These are phyloP conservation scores for Saccostrea glomerata DNA, from an alignment of 1,140 invertebrate genomes.

Conservation along the genomic window DNA sequence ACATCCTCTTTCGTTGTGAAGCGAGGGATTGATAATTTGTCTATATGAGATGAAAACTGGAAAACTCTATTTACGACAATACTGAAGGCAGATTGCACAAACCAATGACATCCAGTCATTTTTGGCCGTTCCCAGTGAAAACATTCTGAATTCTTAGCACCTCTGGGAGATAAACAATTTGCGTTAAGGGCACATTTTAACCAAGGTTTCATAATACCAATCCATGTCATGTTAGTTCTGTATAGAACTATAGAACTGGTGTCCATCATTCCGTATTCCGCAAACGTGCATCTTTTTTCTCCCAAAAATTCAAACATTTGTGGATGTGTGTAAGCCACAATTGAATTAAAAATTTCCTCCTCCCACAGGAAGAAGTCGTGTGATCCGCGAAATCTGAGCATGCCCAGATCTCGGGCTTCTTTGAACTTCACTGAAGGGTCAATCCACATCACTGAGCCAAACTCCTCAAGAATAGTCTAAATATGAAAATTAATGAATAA, in stretches of 20 bases:
- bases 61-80: conserved; percentile 69
- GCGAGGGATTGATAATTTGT: conserved; percentile 60
- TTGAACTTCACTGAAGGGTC: conserved; percentile 66
- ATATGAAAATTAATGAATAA: too few species aligned
- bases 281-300: conserved; percentile 67
- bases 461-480: conserved; percentile 66
- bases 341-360: conserved; percentile 49
- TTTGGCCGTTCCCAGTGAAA: conserved; percentile 69
- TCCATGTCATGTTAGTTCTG: conserved; percentile 67
- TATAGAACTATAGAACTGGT: conserved; percentile 68
- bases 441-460: conserved; percentile 69
- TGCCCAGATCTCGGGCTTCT: conserved; percentile 59
- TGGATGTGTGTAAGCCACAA: conserved; percentile 67
- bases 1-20: conserved; percentile 33
- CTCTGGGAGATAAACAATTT: conserved; percentile 68
- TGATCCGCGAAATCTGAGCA: conserved; percentile 61
- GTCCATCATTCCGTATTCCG: conserved; percentile 65
- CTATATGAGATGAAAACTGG: conserved; percentile 61
- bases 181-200: conserved; percentile 69
- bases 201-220: conserved; percentile 71
- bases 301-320: conserved; percentile 68
- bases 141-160: conserved; percentile 64
- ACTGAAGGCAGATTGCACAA: conserved; percentile 71
- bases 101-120: conserved; percentile 73
- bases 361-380: conserved; percentile 71